phyloP scores from a whole-genome alignment of 1,140 invertebrate species.

The Drosophila repletoides region DNA sequence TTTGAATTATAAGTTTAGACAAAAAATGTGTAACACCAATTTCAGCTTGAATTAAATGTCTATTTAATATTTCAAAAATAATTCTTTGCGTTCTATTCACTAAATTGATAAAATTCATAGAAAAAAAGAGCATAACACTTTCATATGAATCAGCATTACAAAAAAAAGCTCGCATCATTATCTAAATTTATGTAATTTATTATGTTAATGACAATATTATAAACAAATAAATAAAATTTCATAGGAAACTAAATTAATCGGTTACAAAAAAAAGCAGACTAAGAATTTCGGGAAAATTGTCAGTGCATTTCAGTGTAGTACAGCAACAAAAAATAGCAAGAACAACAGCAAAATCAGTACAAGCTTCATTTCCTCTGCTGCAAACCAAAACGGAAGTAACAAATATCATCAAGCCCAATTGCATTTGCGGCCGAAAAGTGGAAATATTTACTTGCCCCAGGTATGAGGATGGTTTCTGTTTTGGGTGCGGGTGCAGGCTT shows the following conservation, averaged over 20 bases:
- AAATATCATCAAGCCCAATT: slow-evolving; percentile 80
- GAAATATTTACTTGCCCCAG: slow-evolving; percentile 67
- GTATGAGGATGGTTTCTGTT: slow-evolving; percentile 5
- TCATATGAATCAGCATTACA: too few relatives aligned
- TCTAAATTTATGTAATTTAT: too few relatives aligned
- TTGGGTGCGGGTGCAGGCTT: slow-evolving; percentile 9
- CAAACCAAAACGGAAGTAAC: slow-evolving; percentile 71
- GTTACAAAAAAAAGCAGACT: too few relatives aligned
- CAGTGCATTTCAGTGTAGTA: slow-evolving; percentile 26
- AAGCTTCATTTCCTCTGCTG: slow-evolving; percentile 67
- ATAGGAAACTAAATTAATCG: too few relatives aligned
- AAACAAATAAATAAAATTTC: background rate
- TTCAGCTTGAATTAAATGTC: too few relatives aligned
- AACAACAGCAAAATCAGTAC: slow-evolving; percentile 34
- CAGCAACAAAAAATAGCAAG: background rate
- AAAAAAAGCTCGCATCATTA: too few relatives aligned
- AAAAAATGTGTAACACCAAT: too few relatives aligned
- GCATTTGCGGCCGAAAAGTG: slow-evolving; percentile 77
- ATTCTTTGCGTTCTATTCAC: too few relatives aligned
- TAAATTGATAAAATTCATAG: too few relatives aligned
- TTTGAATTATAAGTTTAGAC: background rate
- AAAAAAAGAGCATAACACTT: too few relatives aligned
- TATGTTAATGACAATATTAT: too few relatives aligned
- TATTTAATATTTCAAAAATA: too few relatives aligned
- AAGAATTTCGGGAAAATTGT: background rate